phyloP scores from a whole-genome alignment of 2,113 vertebrate species.

The Carassius gibelio region DNA sequence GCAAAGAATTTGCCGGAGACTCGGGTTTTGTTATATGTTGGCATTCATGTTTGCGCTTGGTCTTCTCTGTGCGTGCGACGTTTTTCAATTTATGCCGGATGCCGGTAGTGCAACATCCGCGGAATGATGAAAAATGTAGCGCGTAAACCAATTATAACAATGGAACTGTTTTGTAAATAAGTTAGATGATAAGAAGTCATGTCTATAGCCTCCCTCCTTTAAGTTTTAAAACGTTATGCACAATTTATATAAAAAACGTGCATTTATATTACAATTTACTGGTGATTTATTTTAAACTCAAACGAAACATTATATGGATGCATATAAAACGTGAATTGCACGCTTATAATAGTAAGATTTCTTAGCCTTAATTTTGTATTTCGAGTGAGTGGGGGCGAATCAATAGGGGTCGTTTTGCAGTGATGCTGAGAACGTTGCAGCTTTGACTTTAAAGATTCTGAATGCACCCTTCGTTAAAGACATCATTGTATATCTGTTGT shows the following conservation, averaged over 20 bases:
- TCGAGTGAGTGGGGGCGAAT: constrained; percentile 39
- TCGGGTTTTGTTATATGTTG: constrained; percentile 21
- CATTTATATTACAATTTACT: not conserved
- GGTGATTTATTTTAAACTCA: not conserved
- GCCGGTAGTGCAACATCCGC: not conserved
- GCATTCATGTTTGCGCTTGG: not conserved
- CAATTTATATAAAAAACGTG: not conserved
- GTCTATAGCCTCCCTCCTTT: not conserved
- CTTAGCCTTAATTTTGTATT: not conserved
- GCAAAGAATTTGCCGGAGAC: constrained; percentile 10
- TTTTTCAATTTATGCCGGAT: not conserved
- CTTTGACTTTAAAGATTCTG: constrained; percentile 11
- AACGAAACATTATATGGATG: not conserved
- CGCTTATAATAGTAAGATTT: not conserved
- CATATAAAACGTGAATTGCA: not conserved
- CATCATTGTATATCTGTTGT: not conserved
- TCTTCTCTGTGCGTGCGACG: constrained; percentile 28
- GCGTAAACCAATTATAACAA: not conserved
- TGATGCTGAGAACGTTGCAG: constrained; percentile 31
- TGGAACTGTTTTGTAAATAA: not conserved
- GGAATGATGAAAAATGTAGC: not conserved
- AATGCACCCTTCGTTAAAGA: not conserved
- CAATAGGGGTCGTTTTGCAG: not conserved
- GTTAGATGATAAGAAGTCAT: not conserved
- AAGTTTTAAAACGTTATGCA: constrained; percentile 3